phyloP scores from a whole-genome alignment of 1,140 invertebrate species.

The Palaemon carinicauda region DNA sequence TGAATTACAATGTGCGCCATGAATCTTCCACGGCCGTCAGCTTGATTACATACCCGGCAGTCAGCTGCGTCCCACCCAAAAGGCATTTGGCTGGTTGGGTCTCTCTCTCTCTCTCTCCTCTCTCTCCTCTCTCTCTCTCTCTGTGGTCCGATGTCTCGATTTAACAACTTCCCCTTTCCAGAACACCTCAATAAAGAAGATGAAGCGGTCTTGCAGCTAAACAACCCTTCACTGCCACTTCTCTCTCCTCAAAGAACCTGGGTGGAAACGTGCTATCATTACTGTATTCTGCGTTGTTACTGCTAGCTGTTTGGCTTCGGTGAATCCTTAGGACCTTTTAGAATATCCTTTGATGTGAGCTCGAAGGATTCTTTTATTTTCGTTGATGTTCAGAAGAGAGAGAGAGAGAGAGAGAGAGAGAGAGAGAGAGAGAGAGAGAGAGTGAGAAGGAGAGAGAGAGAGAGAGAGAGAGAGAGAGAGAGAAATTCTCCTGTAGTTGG shows the following conservation, averaged over 20 bases:
- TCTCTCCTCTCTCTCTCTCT: not conserved
- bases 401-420: not conserved
- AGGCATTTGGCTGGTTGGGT: slow-evolving; percentile 2
- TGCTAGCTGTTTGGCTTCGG: not conserved
- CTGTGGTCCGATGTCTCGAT: not conserved
- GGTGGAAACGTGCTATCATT: too few species aligned
- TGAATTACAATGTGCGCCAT: slow-evolving; percentile 54
- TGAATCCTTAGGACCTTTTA: not conserved
- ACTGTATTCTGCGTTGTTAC: too few species aligned
- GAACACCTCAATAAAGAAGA: too few species aligned
- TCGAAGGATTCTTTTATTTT: too few species aligned
- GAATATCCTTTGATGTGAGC: too few species aligned
- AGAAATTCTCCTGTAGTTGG: not conserved
- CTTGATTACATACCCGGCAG: slow-evolving; percentile 41
- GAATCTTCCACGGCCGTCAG: slow-evolving; percentile 50
- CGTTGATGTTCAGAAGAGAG: not conserved
- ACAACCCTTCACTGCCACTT: too few species aligned
- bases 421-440: not conserved
- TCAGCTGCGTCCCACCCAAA: slow-evolving; percentile 5
- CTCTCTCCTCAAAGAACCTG: too few species aligned
- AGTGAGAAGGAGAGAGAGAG: not conserved
- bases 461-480: not conserved
- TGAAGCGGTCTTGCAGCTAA: too few species aligned
- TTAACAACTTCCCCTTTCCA: too few species aligned
- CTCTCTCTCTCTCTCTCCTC: not conserved